Evolutionary conservation across 2,113 vertebrate genomes (phyloP).

Genomic region (Verasper variegatus): DNA sequence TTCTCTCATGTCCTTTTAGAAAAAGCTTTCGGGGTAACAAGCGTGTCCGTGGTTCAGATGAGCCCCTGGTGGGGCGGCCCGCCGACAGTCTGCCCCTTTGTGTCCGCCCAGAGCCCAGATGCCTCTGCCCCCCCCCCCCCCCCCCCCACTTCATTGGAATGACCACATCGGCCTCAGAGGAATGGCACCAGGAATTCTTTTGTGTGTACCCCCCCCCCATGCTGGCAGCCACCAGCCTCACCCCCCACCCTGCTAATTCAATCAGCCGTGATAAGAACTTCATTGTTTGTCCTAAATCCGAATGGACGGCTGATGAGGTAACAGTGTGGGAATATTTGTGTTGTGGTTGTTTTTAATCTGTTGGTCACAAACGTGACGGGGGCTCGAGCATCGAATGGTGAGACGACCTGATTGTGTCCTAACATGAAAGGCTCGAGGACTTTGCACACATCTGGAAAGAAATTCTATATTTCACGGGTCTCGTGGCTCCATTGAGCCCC

Average conservation of each 20-base stretch:
- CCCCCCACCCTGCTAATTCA: slow-evolving; percentile 11
- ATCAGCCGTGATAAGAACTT: slow-evolving; percentile 29
- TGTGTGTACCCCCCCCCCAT: slow-evolving; percentile 25
- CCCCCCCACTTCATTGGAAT: slow-evolving; percentile 21
- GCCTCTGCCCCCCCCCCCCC: slow-evolving; percentile 27
- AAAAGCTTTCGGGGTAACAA: slow-evolving; percentile 57
- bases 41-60: slow-evolving; percentile 60
- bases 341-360: no score
- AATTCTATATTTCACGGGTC: no score
- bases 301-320: slow-evolving; percentile 32
- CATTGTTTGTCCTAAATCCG: slow-evolving; percentile 40
- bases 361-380: no score
- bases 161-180: slow-evolving; percentile 52
- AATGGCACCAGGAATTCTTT: slow-evolving; percentile 64
- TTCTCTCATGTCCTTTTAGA: slow-evolving; percentile 50
- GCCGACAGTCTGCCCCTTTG: slow-evolving; percentile 54
- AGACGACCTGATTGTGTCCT: no score
- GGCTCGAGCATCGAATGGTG: no score
- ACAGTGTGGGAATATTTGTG: slow-evolving; percentile 14
- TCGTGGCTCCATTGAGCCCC: no score
- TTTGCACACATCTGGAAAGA: no score
- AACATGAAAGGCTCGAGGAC: no score
- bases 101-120: slow-evolving; percentile 59
- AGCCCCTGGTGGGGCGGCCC: slow-evolving; percentile 41
- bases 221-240: slow-evolving; percentile 10